phyloP scores from a whole-genome alignment of 2,113 vertebrate species.

The Numida meleagris region DNA sequence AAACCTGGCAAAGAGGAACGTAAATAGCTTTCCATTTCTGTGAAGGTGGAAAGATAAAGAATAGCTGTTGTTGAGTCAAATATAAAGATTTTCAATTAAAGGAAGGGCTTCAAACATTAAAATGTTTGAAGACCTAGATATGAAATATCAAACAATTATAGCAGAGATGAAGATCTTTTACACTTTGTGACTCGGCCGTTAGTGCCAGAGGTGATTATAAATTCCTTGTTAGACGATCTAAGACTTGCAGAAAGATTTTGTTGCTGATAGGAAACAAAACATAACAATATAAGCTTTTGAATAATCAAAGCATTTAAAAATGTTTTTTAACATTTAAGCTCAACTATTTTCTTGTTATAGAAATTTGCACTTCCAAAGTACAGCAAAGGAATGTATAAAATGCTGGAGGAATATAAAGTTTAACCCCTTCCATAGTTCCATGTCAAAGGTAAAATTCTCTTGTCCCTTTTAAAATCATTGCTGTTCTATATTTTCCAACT shows the following conservation, averaged over 20 bases:
- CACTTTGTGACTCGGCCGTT: background rate
- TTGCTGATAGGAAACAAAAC: background rate
- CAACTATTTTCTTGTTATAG: background rate
- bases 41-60: background rate
- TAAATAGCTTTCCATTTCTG: background rate
- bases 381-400: background rate
- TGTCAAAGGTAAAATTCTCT: background rate
- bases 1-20: background rate
- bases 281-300: background rate
- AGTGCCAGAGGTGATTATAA: background rate
- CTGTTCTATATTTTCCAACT: background rate
- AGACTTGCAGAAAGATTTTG: background rate
- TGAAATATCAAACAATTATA: background rate
- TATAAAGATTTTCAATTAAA: conserved; percentile 13
- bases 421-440: background rate
- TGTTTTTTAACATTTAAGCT: background rate
- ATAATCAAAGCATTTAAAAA: background rate
- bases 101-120: background rate
- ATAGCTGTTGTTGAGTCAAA: background rate
- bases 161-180: background rate
- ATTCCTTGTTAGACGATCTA: background rate
- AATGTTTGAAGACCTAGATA: background rate
- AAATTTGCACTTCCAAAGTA: background rate
- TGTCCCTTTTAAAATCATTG: background rate
- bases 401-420: background rate